These are phyloP conservation scores for Conistra vaccinii DNA, from an alignment of 2,888 invertebrate species.

Conservation along the genomic window DNA sequence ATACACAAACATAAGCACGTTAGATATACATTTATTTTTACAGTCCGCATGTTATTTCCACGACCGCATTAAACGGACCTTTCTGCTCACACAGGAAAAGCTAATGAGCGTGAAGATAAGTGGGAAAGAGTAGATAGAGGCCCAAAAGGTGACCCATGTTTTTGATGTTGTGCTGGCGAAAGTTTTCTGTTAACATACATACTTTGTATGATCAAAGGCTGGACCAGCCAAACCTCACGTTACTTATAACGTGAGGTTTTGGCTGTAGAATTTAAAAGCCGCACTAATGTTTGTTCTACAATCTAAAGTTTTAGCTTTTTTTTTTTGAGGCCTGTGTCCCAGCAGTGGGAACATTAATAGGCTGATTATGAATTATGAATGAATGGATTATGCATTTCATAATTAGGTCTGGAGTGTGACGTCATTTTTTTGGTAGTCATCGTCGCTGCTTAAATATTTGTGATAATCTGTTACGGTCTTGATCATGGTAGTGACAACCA, in stretches of 20 bases:
- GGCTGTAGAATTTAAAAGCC: not conserved
- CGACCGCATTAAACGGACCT: conserved; percentile 41
- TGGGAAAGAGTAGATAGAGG: conserved; percentile 28
- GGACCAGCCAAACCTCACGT: too few species aligned
- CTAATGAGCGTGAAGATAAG: conserved; percentile 57
- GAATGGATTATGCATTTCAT: too few species aligned
- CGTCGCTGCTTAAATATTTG: not conserved
- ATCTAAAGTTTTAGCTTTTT: too few species aligned
- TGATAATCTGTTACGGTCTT: not conserved
- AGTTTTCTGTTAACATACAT: conserved; percentile 21
- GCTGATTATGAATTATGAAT: too few species aligned
- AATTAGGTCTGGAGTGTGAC: not conserved
- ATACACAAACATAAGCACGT: not conserved
- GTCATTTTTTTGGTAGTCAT: not conserved
- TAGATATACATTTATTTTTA: conserved; percentile 6
- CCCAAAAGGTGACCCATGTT: conserved; percentile 34
- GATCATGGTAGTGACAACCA: too few species aligned
- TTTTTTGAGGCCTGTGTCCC: too few species aligned
- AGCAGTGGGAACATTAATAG: too few species aligned
- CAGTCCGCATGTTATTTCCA: conserved; percentile 25
- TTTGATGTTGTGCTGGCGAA: conserved; percentile 33
- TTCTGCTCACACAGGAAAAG: conserved; percentile 55
- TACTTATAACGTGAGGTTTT: conserved; percentile 13
- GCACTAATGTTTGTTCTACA: not conserved
- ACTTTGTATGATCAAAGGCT: conserved; percentile 38